Evolutionary conservation across 2,888 invertebrate species (phyloP), one percentile per base, ranked within the genome.

Genomic region (Troilus luridus): DNA sequence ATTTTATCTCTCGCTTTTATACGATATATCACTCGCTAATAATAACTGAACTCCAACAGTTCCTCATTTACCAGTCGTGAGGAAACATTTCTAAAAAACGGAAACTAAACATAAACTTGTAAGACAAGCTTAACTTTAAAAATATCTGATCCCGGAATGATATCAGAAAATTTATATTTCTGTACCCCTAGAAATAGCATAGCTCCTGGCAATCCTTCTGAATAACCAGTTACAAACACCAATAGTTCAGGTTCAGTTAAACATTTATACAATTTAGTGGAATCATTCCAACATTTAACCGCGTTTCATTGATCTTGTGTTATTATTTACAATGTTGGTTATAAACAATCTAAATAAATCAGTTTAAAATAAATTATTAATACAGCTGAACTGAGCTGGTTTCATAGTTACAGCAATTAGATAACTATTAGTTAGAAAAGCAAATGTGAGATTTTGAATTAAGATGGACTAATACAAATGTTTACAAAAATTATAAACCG

Each of bases 191-290:
- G 5, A 67, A 67, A 67, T 67, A 67, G 67, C 67, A 12, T 12
- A n/a, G 41, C 41, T 41, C 2, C 24, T 67, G 67, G 67, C 72
- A 77, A 41, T 77, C 27, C 27, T 0, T 8, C 27, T 41, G 72
- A 41, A 27, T 1, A 19, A 19, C 72, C 1, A 77, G 72, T 77
- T 77, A 77, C 41, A 77, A 41, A 77, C 72, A 77, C 17, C 41
- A 77, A 77, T 77, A 77, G 72, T 77, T 77, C 41, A 41, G 27
- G 72, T 77, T 77, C 41, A 41, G 27, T 27, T 77, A 41, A 77
- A 77, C 41, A 77, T 77, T 77, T 77, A 77, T 77, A 41, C 72
- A 41, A 77, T 77, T 77, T 77, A 77, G 72, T 77, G 72, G 72
- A 27, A 41, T 77, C 27, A 41, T 7, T 77, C 72, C 72, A 77